phyloP scores from a whole-genome alignment of 2,113 vertebrate species.

The Hiodon alosoides region DNA sequence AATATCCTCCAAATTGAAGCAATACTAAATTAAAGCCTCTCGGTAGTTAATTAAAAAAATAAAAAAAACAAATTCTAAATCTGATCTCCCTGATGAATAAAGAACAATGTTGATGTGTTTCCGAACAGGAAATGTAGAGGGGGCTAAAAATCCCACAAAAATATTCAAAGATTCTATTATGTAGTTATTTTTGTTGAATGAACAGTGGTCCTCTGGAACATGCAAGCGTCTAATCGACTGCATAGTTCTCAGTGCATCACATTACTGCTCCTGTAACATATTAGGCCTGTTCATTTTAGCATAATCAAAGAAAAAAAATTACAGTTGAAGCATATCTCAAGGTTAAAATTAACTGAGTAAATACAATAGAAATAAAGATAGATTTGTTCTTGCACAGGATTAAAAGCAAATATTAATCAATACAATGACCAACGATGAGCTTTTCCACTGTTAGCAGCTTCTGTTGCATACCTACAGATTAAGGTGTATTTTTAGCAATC shows the following conservation, averaged over 20 bases:
- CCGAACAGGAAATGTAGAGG: slow-evolving; percentile 15
- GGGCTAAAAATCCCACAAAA: slow-evolving; percentile 1
- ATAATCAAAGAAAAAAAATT: no score
- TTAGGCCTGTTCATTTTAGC: no score
- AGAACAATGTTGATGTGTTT: neutral
- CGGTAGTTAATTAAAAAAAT: no score
- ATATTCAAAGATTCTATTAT: neutral
- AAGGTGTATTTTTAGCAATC: slow-evolving; percentile 28
- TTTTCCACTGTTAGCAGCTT: slow-evolving; percentile 16
- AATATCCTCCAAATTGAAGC: no score
- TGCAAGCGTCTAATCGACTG: no score
- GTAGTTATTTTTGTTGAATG: neutral
- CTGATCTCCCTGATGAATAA: neutral
- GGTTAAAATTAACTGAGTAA: neutral
- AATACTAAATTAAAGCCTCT: no score
- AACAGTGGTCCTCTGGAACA: no score
- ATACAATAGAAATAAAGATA: neutral
- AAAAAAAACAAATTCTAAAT: no score
- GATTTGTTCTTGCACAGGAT: neutral
- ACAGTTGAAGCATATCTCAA: neutral
- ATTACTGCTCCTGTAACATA: no score
- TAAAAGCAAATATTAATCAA: slow-evolving; percentile 35
- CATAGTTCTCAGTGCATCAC: neutral
- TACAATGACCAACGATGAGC: slow-evolving; percentile 33
- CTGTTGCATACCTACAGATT: slow-evolving; percentile 28